Evolutionary conservation across 2,888 invertebrate genomes (phyloP).

Genomic region (Matsumyia berberina): DNA sequence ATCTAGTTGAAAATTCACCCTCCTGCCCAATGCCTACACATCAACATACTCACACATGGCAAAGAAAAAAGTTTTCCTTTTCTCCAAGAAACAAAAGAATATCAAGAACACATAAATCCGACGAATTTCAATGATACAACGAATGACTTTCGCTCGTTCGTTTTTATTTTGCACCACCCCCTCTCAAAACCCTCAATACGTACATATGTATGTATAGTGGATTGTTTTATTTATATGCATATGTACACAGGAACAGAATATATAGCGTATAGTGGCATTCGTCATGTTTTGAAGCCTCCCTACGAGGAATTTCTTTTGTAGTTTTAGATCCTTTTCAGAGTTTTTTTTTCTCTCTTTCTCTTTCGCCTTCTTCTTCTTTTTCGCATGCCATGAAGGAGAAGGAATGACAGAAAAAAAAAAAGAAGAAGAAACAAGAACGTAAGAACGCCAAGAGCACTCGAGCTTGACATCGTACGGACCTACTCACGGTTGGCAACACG

Average conservation of each 20-base stretch:
- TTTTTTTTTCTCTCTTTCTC: slow-evolving; percentile 15
- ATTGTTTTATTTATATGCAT: slow-evolving; percentile 14
- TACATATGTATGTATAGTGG: slow-evolving; percentile 8
- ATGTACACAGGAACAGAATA: slow-evolving; percentile 16
- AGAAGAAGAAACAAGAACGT: slow-evolving; percentile 14
- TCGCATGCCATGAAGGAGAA: slow-evolving; percentile 30
- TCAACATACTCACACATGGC: slow-evolving; percentile 2
- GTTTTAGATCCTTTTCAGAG: slow-evolving; percentile 69
- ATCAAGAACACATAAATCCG: slow-evolving; percentile 56
- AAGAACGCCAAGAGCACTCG: slow-evolving; percentile 72
- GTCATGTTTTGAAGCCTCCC: slow-evolving; percentile 66
- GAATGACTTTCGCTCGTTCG: slow-evolving; percentile 72
- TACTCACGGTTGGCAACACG: slow-evolving; percentile 63
- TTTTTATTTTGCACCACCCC: slow-evolving; percentile 41
- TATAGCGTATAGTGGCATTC: slow-evolving; percentile 57
- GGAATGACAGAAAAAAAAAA: slow-evolving; percentile 21
- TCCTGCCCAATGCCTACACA: slow-evolving; percentile 16
- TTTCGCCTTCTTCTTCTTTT: slow-evolving; percentile 1
- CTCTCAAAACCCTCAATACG: slow-evolving; percentile 3
- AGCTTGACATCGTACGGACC: slow-evolving; percentile 64
- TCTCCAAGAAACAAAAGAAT: slow-evolving; percentile 66
- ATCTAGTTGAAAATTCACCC: slow-evolving; percentile 72
- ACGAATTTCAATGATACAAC: slow-evolving; percentile 68
- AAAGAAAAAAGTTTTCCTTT: slow-evolving; percentile 16
- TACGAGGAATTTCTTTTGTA: slow-evolving; percentile 71